A percentile compares a stretch with the other conserved stretches of the same genome.
These are phyloP conservation scores for Heliconius ethilla DNA, from an alignment of 2,888 invertebrate species.

Conservation along the genomic window DNA sequence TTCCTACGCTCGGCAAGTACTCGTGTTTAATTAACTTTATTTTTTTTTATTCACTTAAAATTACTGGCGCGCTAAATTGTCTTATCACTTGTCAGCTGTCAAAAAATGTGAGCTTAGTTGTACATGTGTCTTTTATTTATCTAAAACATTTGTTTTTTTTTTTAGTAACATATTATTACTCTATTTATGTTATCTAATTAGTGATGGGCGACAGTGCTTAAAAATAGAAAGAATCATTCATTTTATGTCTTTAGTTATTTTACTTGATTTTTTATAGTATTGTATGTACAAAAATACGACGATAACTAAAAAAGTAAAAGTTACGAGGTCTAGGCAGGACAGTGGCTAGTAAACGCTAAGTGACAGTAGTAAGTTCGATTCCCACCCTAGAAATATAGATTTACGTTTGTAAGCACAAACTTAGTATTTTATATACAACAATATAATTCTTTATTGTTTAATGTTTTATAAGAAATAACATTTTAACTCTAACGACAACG, in stretches of 20 bases:
- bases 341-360: neutral
- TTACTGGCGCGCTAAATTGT: constrained; percentile 31
- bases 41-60: constrained; percentile 29
- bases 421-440: neutral
- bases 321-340: neutral
- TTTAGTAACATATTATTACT: neutral
- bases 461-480: constrained; percentile 18
- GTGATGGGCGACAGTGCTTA: neutral
- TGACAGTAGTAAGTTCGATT: neutral
- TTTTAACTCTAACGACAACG: constrained; percentile 27
- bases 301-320: neutral
- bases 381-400: neutral
- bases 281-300: neutral
- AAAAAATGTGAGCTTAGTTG: constrained; percentile 5
- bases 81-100: constrained; percentile 35
- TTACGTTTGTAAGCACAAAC: neutral
- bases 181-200: constrained; percentile 4
- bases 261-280: neutral
- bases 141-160: constrained; percentile 5
- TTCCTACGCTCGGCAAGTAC: constrained; percentile 62
- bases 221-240: neutral
- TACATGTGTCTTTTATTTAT: constrained; percentile 22
- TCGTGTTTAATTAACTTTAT: constrained; percentile 56
- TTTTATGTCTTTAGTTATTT: neutral
- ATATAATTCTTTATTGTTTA: neutral